Base-by-base conservation (phyloP, 64 coral and sea anemone species). In the Stylophora pistillata region DNA sequence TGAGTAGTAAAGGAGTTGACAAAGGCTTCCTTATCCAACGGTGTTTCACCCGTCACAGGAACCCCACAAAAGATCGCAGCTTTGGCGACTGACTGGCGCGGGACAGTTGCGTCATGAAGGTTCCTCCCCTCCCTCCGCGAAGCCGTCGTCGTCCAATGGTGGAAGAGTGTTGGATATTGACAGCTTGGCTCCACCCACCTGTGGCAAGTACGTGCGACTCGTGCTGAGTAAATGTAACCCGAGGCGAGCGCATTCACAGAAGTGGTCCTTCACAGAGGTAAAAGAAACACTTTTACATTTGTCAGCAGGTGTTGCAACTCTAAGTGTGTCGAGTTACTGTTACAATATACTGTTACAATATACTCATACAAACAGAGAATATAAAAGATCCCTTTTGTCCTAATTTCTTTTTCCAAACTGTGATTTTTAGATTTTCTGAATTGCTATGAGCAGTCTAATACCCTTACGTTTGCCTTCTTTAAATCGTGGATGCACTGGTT, bases 91-190 rank as follows among this genome's bases (percentile, higher is more conserved):
- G 91, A 99, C 97, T 9, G 90, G 90, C 30, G 74, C 66, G 63
- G 97, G 97, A 1, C 78, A 88, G 47, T 65, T 99, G 47, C 91
- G 87, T 79, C 94, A 99, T 14, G 93, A 99, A 34, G 97, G 97
- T 25, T 99, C 97, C 20, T 95, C 93, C 4, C 93, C 97, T 11
- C 89, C 89, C 5, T 90, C 90, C 13, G 97, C 91, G 41, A 99
- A 95, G 70, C 93, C 93, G 18, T 88, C 93, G 15, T 87, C 97
- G 7, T 69, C 59, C 59, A 86, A 78, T 37, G 86, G 87, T 78
- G 97, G 97, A 20, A 84, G 95, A 68, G 97, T 99, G 30, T 74
- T 99, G 64, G 97, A 99, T 93, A 94, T 98, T 82, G 90, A 95
- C 87, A 93, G 88, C 78, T 55, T 90, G 5, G 97, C 94, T 78